Base-by-base conservation (phyloP, 2,888 invertebrate species). In the Mycogona germanica region DNA sequence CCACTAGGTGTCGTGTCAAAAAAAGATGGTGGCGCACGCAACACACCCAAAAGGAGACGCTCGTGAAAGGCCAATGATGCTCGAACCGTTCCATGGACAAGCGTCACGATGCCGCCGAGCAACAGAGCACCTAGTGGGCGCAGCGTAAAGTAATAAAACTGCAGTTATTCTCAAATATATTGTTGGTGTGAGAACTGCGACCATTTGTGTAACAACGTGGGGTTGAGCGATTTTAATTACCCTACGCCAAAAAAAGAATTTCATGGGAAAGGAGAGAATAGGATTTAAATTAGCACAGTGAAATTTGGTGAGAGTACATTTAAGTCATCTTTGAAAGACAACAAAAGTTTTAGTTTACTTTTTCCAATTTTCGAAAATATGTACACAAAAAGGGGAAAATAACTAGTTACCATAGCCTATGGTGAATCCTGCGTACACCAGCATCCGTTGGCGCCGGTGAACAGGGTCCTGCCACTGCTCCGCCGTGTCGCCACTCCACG, bases 1-100 rank as follows among this genome's bases (percentile, higher is more conserved):
- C 82, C 82, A 59, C 75, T 64, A 9, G 82, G 82, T 61, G 80
- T 79, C 63, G 82, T 80, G 73, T 86, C 84, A 76, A 81, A 85
- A 76, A 84, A 85, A 67, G 78, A 77, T 73, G 76, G 71, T 57
- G 83, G 81, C 63, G 28, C 29, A 19, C 77, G 76, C 64, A 86
- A 71, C 66, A 82, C 76, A 66, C 79, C 77, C 61, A 66, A 68
- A 63, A 85, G 75, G 70, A 83, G 73, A 62, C 72, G 72, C 64
- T 73, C 70, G 74, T 84, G 84, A 48, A 53, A 28, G 7, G n/a
- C 19, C 6, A 17, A 9, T 14, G 49, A 47, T 7, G 53, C 53
- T 37, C 17, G 23, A 4, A 47, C 19, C 2, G 48, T 23, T n/a
- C 53, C 53, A 23, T 4, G 17, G 3, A 37, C 40, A 28, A 47